Conservation (phyloP, 2,888 invertebrate genomes). For the Strigamia crassipes region DNA sequence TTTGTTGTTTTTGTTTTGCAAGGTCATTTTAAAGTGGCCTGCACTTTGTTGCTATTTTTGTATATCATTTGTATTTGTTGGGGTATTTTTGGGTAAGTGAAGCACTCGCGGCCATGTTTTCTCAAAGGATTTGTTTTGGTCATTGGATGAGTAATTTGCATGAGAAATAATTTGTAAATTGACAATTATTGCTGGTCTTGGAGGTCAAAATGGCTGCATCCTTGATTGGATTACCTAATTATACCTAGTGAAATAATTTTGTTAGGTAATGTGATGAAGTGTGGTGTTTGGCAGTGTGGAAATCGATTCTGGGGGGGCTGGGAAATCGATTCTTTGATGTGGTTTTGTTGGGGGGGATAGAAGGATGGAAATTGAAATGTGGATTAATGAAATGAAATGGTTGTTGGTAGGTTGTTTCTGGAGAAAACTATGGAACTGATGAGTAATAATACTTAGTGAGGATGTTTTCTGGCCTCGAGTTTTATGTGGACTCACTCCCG, state of each 20-base stretch:
- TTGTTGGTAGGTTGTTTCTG: too few relatives aligned
- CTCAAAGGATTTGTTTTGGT: neutral
- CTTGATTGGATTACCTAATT: slow-evolving; percentile 31
- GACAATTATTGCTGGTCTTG: neutral
- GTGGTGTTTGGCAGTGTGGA: neutral
- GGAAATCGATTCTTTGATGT: neutral
- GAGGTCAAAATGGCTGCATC: neutral
- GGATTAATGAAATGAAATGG: neutral
- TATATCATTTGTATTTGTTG: neutral
- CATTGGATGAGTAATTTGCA: neutral
- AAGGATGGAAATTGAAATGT: neutral
- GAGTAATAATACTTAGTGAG: too few relatives aligned
- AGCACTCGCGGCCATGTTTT: too few relatives aligned
- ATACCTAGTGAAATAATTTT: neutral
- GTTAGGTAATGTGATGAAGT: neutral
- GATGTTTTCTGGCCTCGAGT: too few relatives aligned
- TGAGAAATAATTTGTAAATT: neutral
- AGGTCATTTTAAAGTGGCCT: slow-evolving; percentile 13
- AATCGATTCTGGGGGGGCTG: neutral
- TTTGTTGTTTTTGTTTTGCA: neutral
- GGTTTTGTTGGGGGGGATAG: neutral
- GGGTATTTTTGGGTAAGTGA: neutral
- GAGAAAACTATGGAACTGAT: neutral
- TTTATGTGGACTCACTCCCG: too few relatives aligned
- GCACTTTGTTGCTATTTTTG: neutral